Conservation (phyloP, 1,140 invertebrate species). For the Leptinotarsa texana region DNA sequence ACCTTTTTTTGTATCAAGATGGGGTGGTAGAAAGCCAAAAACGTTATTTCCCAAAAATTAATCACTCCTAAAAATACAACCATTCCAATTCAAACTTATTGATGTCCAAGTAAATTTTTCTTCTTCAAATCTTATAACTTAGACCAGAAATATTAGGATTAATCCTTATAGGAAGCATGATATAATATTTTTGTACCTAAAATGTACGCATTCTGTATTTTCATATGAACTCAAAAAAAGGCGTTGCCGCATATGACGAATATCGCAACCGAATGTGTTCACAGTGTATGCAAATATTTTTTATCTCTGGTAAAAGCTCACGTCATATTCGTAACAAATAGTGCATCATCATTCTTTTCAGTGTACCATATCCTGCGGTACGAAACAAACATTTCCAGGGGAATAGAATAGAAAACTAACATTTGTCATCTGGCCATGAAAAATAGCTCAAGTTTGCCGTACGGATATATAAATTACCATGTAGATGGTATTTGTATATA, state of each 20-base stretch:
- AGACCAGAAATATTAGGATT: no score
- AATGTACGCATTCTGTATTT: no score
- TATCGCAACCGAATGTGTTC: neutral
- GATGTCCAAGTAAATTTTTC: no score
- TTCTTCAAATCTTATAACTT: no score
- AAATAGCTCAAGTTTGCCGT: conserved; percentile 23
- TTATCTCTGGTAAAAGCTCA: neutral
- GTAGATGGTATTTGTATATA: conserved; percentile 24
- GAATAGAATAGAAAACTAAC: conserved; percentile 27
- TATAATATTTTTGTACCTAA: no score
- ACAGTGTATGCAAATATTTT: conserved; percentile 3
- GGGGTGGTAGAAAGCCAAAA: no score
- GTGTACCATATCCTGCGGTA: conserved; percentile 4
- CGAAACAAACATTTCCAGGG: conserved; percentile 25
- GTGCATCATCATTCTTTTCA: conserved; percentile 18
- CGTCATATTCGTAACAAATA: conserved; percentile 24
- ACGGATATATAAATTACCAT: conserved; percentile 21
- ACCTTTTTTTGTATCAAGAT: no score
- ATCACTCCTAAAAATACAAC: no score
- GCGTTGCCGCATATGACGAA: neutral
- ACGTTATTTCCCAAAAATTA: no score
- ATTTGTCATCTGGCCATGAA: conserved; percentile 25
- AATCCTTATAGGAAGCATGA: no score
- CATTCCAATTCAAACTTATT: no score
- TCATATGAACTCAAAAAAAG: no score